Base-by-base conservation (phyloP, 2,888 invertebrate species). In the Drosophila imparisetae region DNA sequence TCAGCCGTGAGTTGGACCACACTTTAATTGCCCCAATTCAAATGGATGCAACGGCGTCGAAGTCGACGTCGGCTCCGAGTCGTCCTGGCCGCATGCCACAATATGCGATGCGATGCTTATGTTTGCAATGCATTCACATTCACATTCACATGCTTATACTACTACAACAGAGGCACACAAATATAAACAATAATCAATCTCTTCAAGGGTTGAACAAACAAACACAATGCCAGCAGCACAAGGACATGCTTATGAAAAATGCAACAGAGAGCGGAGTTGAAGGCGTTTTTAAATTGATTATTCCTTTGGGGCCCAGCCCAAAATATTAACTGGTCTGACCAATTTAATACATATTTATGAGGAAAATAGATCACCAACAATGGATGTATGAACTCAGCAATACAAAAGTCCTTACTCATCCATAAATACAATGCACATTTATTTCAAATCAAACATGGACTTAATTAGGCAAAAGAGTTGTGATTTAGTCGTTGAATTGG, bases 131-230 rank as follows among this genome's bases (percentile, higher is more conserved):
- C 87, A 90, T 86, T 77, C 84, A 82, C 40, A 40, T 18, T 42
- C 21, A 42, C 42, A 45, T 86, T 76, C 83, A 81, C 54, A 83
- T 67, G 65, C 64, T 68, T 80, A 66, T 60, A 61, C 59, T 58
- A 69, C 45, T 45, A 45, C 45, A 45, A 45, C 45, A 24, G 45
- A 45, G 45, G 78, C 75, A 84, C 73, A 84, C 80, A 83, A 76
- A 90, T 89, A 90, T 90, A 86, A 86, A 86, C 85, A 83, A 91
- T 91, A 91, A 91, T 92, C 91, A 91, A 91, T 92, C 91, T 91
- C 90, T 76, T 76, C 81, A 83, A 89, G 89, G 91, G 89, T 91
- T 89, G 86, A 83, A 73, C 80, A 90, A 90, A 81, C 81, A 89
- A 79, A 82, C 75, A 89, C 73, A 87, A 85, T 71, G 83, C 70